Evolutionary conservation across 2,113 vertebrate species (phyloP), one percentile per base, ranked within the genome.

Genomic region (Chlamydotis undulata): DNA sequence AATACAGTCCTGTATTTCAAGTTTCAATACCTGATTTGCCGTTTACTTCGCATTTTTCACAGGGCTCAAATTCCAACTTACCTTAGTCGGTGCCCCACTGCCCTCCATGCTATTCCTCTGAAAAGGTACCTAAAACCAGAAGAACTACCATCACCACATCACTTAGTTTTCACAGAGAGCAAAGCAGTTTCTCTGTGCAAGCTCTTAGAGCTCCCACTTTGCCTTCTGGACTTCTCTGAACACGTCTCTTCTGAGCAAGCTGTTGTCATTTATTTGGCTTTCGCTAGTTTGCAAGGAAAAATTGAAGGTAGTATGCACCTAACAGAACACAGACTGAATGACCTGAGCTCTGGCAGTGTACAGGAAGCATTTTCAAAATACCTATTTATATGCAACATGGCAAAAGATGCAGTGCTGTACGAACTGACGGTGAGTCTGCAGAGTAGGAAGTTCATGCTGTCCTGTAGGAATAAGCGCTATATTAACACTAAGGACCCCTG

Each of bases 401-500:
- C 57, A 59, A 83, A 65, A 80, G 17, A 56, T 28, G 24, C 15
- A 56, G 57, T 31, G 13, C 5, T 65, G 23, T 11, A 28, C 14
- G 24, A 90, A 61, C 35, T 23, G 19, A 15, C 12, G 15, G 12
- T 16, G 49, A 71, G 35, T 25, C n/a, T 41, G 50, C 8, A 8
- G 9, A 39, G 7, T 7, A 13, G 28, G 23, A 87, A 41, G 29
- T 31, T 61, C 31, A 23, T 33, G 64, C 6, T 55, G 13, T 31
- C n/a, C 31, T 21, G 16, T 1, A 43, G 19, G 70, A 75, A 71
- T 0, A 1, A 91, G 52, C 1, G 4, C 19, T 47, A 35, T 5
- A 3, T 39, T 45, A 60, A 56, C 13, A 21, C 37, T 9, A 35
- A 37, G 28, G 37, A n/a, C 13, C 56, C 31, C 50, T 53, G 43